Conservation (phyloP, 64 coral and sea anemone genomes). For the Montipora foliosa region DNA sequence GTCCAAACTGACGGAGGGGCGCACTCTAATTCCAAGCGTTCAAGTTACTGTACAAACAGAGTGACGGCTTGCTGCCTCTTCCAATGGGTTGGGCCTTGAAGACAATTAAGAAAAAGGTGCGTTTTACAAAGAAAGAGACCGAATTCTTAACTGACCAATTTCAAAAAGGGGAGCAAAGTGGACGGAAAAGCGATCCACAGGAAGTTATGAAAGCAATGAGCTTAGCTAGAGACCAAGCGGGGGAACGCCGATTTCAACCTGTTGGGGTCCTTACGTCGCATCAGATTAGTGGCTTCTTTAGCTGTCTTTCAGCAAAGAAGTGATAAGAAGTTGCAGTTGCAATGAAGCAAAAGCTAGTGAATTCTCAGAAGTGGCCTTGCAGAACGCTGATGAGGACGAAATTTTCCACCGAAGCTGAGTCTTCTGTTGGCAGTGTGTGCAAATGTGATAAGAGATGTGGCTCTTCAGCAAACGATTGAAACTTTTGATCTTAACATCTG, state of each 20-base stretch:
- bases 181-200: constrained; percentile 33
- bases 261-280: constrained; percentile 32
- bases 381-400: neutral
- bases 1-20: constrained; percentile 36
- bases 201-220: constrained; percentile 48
- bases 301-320: constrained; percentile 42
- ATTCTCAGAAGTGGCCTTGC: neutral
- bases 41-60: neutral
- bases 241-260: constrained; percentile 11
- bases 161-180: constrained; percentile 45
- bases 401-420: constrained; percentile 8
- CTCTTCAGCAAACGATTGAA: neutral
- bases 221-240: neutral
- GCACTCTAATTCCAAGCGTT: constrained; percentile 13
- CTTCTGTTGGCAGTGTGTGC: neutral
- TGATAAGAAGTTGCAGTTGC: neutral
- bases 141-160: constrained; percentile 45
- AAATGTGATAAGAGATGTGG: neutral
- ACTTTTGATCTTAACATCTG: neutral
- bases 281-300: constrained; percentile 37
- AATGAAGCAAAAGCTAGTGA: neutral
- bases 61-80: neutral
- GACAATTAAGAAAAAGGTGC: neutral
- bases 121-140: constrained; percentile 1
- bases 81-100: constrained; percentile 68